Evolutionary conservation across 2,888 invertebrate genomes (phyloP), one percentile per base, ranked within the genome.

Genomic region (Drosophila birchii): DNA sequence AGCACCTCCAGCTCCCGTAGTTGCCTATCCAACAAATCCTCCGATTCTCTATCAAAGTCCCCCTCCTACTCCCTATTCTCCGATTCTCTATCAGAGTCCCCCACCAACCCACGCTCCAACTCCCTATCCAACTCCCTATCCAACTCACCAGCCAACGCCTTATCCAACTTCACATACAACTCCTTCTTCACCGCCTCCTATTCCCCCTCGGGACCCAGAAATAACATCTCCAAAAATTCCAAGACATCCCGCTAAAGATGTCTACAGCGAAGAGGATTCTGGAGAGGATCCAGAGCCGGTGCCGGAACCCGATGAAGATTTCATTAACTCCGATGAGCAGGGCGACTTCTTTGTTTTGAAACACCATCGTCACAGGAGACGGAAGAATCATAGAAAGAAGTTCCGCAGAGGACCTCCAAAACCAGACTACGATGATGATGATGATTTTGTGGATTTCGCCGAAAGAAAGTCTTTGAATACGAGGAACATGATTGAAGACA

Each of bases 271-370:
- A 11, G 73, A 79, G 34, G 79, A 64, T 14, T 54, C 58, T 11
- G 51, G 72, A 9, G 78, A 78, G 11, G 75, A 76, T 7, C 16
- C 34, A 6, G 56, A 45, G 5, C 12, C n/a, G 20, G 62, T 23
- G 14, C 44, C 14, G 1, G 71, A 56, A 6, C 8, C 73, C 3
- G 76, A 71, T 0, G 77, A 70, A 14, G 78, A 78, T 23, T 53
- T 61, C 2, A 49, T 39, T 8, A 68, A 75, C n/a, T 67, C 71
- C 5, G 61, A 56, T 0, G 82, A 79, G 12, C 70, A 80, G 26
- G 78, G 81, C 23, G 91, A 92, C 63, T 92, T 90, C 58, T 91
- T 85, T 78, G 80, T 92, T 4, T 69, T 92, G 8, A 92, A 90
- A 12, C 61, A 62, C 14, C 73, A 54, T 76, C 68, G 88, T 55